phyloP scores from a whole-genome alignment of 1,140 invertebrate species.

The Caenorhabditis tropicalis region DNA sequence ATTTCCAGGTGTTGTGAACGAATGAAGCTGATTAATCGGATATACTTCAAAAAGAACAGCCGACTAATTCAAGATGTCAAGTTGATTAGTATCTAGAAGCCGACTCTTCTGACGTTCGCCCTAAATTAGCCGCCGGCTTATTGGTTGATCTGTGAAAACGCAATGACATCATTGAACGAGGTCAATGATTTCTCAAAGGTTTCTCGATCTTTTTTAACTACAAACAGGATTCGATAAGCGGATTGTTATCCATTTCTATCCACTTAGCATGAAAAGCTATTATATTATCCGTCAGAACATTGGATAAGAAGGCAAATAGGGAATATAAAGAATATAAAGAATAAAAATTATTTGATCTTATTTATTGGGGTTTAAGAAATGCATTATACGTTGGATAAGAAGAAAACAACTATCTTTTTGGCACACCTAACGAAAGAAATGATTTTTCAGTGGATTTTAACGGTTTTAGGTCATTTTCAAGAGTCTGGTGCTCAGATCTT shows the following conservation, averaged over 20 bases:
- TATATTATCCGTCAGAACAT: neutral
- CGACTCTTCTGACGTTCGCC: neutral
- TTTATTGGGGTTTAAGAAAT: too few species aligned
- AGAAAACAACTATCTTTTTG: too few species aligned
- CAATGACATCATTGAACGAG: neutral
- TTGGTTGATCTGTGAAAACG: neutral
- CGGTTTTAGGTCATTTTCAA: too few species aligned
- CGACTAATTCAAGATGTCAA: constrained; percentile 33
- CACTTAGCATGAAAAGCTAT: neutral
- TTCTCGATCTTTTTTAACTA: neutral
- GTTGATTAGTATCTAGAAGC: neutral
- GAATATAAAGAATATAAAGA: neutral
- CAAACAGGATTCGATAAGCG: constrained; percentile 12
- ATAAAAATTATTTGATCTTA: too few species aligned
- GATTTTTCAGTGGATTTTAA: too few species aligned
- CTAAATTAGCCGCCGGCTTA: neutral
- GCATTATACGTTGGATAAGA: too few species aligned
- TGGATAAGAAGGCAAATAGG: too few species aligned
- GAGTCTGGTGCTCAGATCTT: too few species aligned
- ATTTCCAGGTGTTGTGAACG: neutral
- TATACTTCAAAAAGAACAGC: neutral
- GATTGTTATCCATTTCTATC: neutral
- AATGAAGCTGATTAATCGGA: neutral
- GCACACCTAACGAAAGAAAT: too few species aligned
- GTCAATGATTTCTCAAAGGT: constrained; percentile 10